Conservation (phyloP, 2,888 invertebrate species). For the Apamea sordens region DNA sequence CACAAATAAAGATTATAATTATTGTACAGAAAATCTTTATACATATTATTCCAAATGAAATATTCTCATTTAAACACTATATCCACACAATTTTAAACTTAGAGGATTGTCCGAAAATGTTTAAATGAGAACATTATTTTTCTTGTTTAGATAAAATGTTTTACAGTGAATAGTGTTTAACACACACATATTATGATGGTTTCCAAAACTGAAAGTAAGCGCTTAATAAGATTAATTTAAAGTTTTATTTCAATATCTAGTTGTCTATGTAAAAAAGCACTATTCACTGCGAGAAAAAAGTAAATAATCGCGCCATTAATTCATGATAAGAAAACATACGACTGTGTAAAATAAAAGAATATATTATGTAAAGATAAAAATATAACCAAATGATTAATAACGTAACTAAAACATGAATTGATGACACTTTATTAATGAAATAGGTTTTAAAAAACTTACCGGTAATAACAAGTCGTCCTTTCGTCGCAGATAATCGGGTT, state of each 20-base stretch:
- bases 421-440: constrained; percentile 57
- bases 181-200: not conserved
- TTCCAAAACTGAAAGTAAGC: not conserved
- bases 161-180: constrained; percentile 39
- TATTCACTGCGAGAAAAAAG: constrained; percentile 39
- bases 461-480: constrained; percentile 98
- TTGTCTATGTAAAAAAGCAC: not conserved
- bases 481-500: constrained; percentile 97
- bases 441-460: constrained; percentile 91
- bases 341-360: not conserved
- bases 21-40: constrained; percentile 48
- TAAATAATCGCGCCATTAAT: constrained; percentile 68
- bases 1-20: constrained; percentile 63
- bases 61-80: constrained; percentile 42
- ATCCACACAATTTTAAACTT: not conserved
- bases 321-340: constrained; percentile 51
- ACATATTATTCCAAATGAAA: constrained; percentile 23
- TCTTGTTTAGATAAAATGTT: not conserved
- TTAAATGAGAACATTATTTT: constrained; percentile 42
- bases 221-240: not conserved
- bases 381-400: constrained; percentile 1
- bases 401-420: constrained; percentile 59
- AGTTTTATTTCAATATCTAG: not conserved
- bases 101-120: not conserved
- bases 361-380: constrained; percentile 3